Evolutionary conservation across 2,113 vertebrate genomes (phyloP).

Genomic region (Mormyrus lacerda): DNA sequence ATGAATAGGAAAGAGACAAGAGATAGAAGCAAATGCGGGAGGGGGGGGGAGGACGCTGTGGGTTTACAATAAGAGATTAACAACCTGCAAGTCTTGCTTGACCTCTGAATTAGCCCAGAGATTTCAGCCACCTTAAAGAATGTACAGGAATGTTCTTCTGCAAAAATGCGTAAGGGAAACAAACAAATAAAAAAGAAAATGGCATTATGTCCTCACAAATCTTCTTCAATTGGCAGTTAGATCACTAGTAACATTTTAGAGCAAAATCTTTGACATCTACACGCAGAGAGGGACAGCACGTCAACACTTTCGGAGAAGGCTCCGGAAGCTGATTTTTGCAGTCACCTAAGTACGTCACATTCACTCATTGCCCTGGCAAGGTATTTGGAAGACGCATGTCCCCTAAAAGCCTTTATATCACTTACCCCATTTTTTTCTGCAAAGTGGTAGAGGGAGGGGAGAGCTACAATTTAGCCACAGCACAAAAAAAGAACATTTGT

Average conservation of each 20-base stretch:
- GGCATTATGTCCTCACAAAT: too few relatives aligned
- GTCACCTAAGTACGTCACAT: background rate
- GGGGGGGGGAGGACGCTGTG: conserved; percentile 39
- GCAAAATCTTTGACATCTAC: background rate
- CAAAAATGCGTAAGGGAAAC: conserved; percentile 48
- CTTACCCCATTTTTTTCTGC: conserved; percentile 48
- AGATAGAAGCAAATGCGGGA: conserved; percentile 46
- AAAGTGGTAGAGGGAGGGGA: background rate
- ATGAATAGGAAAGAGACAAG: conserved; percentile 41
- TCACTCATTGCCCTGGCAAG: conserved; percentile 36
- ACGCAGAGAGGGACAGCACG: too few relatives aligned
- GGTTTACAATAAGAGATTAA: conserved; percentile 63
- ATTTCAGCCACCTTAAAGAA: conserved; percentile 58
- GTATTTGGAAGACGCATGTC: conserved; percentile 50
- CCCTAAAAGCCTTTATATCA: conserved; percentile 55
- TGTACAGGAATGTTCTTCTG: conserved; percentile 60
- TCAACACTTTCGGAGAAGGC: background rate
- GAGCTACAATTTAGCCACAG: conserved; percentile 51
- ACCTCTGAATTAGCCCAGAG: conserved; percentile 67
- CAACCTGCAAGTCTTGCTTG: conserved; percentile 72
- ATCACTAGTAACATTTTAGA: too few relatives aligned
- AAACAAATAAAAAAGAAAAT: background rate
- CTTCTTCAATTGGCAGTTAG: background rate
- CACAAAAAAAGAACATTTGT: conserved; percentile 54
- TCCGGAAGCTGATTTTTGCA: background rate